These are phyloP conservation scores for Lepus americanus DNA, from an alignment of 2,113 vertebrate species.

Conservation along the genomic window DNA sequence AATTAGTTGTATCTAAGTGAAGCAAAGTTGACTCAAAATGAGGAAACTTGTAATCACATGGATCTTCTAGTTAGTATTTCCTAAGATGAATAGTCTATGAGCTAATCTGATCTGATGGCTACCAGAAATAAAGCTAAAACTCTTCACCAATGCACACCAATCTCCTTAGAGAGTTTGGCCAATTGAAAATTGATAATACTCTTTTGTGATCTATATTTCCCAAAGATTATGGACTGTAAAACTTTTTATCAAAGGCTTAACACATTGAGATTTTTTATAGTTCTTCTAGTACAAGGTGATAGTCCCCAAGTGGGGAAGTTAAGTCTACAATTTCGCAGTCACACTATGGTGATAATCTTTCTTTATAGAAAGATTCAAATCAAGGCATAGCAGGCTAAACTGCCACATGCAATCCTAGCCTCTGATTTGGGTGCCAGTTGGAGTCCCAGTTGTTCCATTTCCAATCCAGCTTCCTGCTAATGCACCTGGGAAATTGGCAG, in stretches of 20 bases:
- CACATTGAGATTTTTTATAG: background rate
- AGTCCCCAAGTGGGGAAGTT: background rate
- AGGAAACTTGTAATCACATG: background rate
- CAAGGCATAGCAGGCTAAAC: too few species aligned
- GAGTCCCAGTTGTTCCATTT: too few species aligned
- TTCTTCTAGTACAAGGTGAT: background rate
- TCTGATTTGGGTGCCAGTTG: too few species aligned
- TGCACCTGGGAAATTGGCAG: too few species aligned
- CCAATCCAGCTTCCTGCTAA: too few species aligned
- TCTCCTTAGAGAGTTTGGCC: background rate
- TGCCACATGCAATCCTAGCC: too few species aligned
- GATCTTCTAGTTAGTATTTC: constrained; percentile 1
- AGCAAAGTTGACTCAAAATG: background rate
- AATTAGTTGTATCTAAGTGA: background rate
- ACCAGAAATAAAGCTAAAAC: background rate
- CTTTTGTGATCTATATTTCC: background rate
- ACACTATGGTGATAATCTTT: background rate
- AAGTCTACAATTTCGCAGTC: background rate
- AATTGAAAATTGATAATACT: background rate
- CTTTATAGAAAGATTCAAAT: background rate
- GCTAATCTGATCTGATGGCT: background rate
- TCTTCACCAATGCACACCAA: background rate
- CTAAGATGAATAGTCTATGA: background rate
- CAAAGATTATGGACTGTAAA: background rate
- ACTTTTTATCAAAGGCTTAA: background rate